phyloP scores from a whole-genome alignment of 2,797 vertebrate genomes.

The Sitta carolinensis region DNA sequence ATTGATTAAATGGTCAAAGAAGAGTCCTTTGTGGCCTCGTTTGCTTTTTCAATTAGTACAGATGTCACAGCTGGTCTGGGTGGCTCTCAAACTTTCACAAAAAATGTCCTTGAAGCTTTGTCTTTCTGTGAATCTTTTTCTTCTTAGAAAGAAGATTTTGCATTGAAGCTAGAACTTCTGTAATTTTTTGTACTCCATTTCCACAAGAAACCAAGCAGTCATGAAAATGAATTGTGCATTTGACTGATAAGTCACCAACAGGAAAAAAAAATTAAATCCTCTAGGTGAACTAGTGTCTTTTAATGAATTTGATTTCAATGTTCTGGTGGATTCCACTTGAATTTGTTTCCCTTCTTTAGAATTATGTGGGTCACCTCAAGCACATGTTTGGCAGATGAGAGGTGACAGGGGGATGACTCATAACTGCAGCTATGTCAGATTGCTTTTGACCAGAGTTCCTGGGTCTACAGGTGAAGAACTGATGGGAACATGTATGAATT shows the following conservation, averaged over 20 bases:
- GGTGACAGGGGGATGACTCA: background rate
- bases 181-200: background rate
- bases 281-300: background rate
- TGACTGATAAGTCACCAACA: background rate
- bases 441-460: slow-evolving; percentile 3
- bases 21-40: slow-evolving; percentile 78
- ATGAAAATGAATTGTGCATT: background rate
- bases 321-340: background rate
- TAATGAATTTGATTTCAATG: background rate
- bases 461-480: slow-evolving; percentile 34
- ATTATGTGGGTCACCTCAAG: background rate
- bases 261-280: background rate
- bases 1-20: slow-evolving; percentile 84
- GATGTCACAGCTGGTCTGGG: slow-evolving; percentile 79
- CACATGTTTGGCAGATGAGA: background rate
- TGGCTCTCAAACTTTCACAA: slow-evolving; percentile 72
- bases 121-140: slow-evolving; percentile 62
- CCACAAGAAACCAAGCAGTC: background rate
- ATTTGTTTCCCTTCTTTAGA: background rate
- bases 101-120: slow-evolving; percentile 76
- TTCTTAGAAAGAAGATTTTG: slow-evolving; percentile 50
- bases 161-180: slow-evolving; percentile 34
- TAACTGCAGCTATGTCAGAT: background rate
- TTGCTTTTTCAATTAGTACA: slow-evolving; percentile 84
- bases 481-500: slow-evolving; percentile 45